These are phyloP conservation scores for Upupa epops DNA, from an alignment of 2,113 vertebrate species.

Conservation along the genomic window DNA sequence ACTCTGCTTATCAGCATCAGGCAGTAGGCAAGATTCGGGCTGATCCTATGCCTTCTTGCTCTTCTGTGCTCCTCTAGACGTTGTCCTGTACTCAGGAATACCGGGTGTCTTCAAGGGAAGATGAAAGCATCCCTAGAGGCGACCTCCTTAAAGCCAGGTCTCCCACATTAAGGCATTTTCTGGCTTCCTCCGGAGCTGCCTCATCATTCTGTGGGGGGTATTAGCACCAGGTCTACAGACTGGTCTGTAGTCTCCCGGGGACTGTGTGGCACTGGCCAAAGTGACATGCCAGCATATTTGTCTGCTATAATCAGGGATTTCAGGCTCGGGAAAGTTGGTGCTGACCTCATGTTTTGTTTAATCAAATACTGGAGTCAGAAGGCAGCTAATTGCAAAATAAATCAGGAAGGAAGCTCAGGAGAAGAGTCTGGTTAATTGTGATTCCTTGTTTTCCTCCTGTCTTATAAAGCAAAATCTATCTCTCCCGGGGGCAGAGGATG, in stretches of 20 bases:
- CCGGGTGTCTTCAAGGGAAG: not conserved
- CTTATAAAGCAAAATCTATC: not conserved
- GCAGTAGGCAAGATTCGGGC: not conserved
- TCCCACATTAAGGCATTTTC: not conserved
- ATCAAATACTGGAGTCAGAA: not conserved
- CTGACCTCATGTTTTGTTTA: not conserved
- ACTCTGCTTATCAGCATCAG: not conserved
- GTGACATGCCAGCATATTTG: not conserved
- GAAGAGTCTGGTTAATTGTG: not conserved
- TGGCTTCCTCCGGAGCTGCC: not conserved
- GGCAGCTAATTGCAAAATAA: not conserved
- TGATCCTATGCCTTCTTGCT: not conserved
- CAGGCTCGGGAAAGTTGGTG: not conserved
- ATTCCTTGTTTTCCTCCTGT: not conserved
- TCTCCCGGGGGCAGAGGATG: not conserved
- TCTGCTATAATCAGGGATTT: not conserved
- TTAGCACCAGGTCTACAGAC: not conserved
- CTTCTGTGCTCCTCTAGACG: fast-evolving
- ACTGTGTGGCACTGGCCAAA: not conserved
- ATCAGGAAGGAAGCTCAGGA: not conserved
- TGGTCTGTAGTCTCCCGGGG: fast-evolving
- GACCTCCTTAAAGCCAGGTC: not conserved
- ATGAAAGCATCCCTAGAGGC: not conserved
- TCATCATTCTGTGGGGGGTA: not conserved
- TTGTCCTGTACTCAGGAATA: not conserved